Evolutionary conservation across 2,797 vertebrate species (phyloP), one percentile per base, ranked within the genome.

Genomic region (Pelodytes ibericus): DNA sequence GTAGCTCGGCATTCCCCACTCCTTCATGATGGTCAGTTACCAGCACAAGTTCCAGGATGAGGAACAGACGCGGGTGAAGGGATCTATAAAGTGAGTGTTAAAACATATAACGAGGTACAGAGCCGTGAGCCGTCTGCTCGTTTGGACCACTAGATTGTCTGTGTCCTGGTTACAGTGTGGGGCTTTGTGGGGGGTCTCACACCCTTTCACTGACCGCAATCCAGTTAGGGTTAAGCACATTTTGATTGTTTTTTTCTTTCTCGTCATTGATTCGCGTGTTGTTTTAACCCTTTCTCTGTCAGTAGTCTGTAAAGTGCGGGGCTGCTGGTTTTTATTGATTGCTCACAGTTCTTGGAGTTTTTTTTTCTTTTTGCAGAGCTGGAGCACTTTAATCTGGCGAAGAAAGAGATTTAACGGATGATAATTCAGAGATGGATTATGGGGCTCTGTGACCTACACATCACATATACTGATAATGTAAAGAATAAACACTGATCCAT

Each of bases 31-130:
- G 92, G 91, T 98, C 92, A 99, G 97, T 88, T 99, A 98, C 80
- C 98, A 99, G 84, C 96, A 99, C 90, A 99, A 99, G 87, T 98
- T 99, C 88, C 96, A 99, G 88, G 94, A 99, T 59, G 97, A 99
- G 0, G 96, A 99, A 82, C 96, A 99, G 91, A 99, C 97, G 0
- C 94, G 96, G 71, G 92, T 99, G 74, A 99, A 98, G 85, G 96
- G 96, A 53, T 98, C 97, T 75, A 86, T 99, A 76, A 99, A 99
- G 98, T 99, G 92, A 82, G 96, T 89, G 27, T 64, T 22, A 44
- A 31, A 72, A 18, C 24, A 1, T 36, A 11, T 36, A 36, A 36
- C 5, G n/a, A n/a, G n/a, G n/a, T n/a, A n/a, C n/a, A n/a, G n/a
- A n/a, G n/a, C n/a, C n/a, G n/a, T n/a, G n/a, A 36, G 5, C 11